Conservation (phyloP, 2,797 vertebrate genomes). For the Thaleichthys pacificus region DNA sequence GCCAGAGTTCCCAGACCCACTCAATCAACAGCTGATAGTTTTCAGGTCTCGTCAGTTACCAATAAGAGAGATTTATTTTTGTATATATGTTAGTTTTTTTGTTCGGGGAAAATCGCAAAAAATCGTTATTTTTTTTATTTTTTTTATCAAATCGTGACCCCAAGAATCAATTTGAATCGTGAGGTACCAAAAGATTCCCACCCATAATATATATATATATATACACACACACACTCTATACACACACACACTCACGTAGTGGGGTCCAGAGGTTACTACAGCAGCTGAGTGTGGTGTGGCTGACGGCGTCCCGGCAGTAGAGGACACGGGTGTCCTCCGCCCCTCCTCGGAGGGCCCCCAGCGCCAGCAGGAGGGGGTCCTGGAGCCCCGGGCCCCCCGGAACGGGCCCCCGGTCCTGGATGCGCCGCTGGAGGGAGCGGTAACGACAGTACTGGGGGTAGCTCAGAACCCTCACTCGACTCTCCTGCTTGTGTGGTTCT, state of each 20-base stretch:
- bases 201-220: too few relatives aligned
- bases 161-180: too few relatives aligned
- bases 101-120: too few relatives aligned
- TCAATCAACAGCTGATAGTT: too few relatives aligned
- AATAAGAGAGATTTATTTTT: background rate
- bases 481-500: too few relatives aligned
- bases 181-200: too few relatives aligned
- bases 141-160: too few relatives aligned
- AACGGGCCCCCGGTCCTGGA: slow-evolving; percentile 47
- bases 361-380: slow-evolving; percentile 74
- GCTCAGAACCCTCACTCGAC: slow-evolving; percentile 73
- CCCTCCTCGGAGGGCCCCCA: slow-evolving; percentile 69
- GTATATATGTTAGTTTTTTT: too few relatives aligned
- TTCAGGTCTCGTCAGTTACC: too few relatives aligned
- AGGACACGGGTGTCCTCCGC: slow-evolving; percentile 66
- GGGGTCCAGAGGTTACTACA: slow-evolving; percentile 72
- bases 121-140: too few relatives aligned
- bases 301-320: slow-evolving; percentile 82
- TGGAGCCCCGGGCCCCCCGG: slow-evolving; percentile 39
- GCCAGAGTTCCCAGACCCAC: background rate
- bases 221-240: too few relatives aligned
- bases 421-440: slow-evolving; percentile 75
- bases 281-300: slow-evolving; percentile 76
- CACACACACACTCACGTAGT: slow-evolving; percentile 67
- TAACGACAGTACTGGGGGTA: slow-evolving; percentile 83